These are phyloP conservation scores for Eubucco bourcierii DNA, from an alignment of 2,113 vertebrate species.

Conservation along the genomic window DNA sequence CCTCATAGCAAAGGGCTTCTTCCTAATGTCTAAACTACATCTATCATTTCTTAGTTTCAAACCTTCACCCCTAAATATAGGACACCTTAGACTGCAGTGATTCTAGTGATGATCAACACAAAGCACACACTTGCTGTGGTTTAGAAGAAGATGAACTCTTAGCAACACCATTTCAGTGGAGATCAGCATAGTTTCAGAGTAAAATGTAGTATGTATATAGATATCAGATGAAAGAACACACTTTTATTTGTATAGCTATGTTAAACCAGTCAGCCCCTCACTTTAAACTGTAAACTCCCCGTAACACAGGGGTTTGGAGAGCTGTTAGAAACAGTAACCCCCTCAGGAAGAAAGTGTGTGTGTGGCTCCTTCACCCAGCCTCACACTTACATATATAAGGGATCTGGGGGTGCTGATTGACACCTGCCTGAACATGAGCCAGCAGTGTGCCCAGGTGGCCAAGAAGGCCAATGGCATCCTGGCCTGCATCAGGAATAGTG, in stretches of 20 bases:
- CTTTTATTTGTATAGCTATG: background rate
- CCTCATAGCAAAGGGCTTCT: no score
- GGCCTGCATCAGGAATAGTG: no score
- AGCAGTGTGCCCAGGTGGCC: no score
- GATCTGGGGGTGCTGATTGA: no score
- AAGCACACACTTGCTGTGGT: background rate
- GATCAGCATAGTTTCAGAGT: background rate
- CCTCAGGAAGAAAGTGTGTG: background rate
- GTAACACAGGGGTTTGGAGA: background rate
- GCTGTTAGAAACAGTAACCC: background rate
- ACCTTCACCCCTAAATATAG: background rate
- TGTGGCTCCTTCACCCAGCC: background rate
- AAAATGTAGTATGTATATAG: background rate
- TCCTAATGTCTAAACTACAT: no score
- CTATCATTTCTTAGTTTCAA: no score
- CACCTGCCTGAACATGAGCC: no score
- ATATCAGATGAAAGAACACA: background rate
- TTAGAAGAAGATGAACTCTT: background rate
- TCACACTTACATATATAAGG: background rate
- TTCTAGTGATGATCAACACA: background rate
- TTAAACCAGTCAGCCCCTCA: background rate
- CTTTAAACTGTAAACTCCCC: background rate
- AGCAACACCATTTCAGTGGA: background rate
- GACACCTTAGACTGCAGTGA: background rate
- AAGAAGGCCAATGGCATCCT: no score